Base-by-base conservation (phyloP, 2,797 vertebrate species). In the Yasuhikotakia modesta region DNA sequence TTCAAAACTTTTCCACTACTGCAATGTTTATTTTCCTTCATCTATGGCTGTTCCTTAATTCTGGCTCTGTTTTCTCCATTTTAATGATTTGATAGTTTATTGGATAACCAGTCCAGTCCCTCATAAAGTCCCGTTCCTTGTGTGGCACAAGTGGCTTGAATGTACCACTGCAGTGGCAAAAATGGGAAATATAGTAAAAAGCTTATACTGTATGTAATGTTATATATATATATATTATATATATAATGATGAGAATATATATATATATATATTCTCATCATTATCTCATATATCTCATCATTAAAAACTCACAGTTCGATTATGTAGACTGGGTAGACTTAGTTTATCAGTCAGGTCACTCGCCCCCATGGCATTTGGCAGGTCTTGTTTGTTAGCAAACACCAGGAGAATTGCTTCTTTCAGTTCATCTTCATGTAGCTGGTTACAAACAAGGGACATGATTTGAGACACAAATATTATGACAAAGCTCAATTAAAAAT, bases 361-460 rank as follows among this genome's bases (percentile, higher is more conserved):
- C 86, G 93, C 92, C 0, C 87, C 87, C 94, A 96, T 94, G 65
- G 95, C 95, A 6, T 95, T 95, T 46, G 95, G 95, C 85, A 96
- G 91, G 86, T 96, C 95, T 88, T 96, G 95, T 88, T 96, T 96
- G 91, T 96, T 96, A 27, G 95, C 94, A 50, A 96, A 96, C 58
- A 96, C 92, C 85, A 96, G 90, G 83, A 96, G 76, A 39, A 94
- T 93, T 0, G 95, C 95, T 0, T 95, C 94, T 53, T 90, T 92
- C 70, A 96, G 87, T 88, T 96, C 95, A 0, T 96, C 94, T 83
- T 96, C 95, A 76, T 95, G 93, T 79, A 95, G 86, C 95, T 95
- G 75, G 1, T 22, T 60, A 19, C 12, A 46, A 16, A 70, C 39
- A 43, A 43, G 10, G 7, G 2, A 2, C 8, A 43, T 10, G 8